These are phyloP conservation scores for Nibea albiflora DNA, from an alignment of 2,113 vertebrate genomes.

Conservation along the genomic window DNA sequence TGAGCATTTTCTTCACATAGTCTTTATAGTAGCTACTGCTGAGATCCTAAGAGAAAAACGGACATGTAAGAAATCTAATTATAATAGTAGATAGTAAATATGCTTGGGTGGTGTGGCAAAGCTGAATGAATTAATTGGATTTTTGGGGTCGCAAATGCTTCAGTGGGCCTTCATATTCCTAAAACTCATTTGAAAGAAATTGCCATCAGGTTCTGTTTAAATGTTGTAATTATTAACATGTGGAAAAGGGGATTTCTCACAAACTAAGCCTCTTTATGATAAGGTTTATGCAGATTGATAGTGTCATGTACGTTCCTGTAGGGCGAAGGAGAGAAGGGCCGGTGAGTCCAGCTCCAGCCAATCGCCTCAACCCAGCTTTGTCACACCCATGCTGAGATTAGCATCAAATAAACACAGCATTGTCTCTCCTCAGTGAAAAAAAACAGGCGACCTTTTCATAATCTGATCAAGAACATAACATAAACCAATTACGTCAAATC, in stretches of 20 bases:
- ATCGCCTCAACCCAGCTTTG: constrained; percentile 52
- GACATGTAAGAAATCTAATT: neutral
- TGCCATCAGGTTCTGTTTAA: neutral
- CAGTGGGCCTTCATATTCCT: neutral
- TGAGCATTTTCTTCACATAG: constrained; percentile 90
- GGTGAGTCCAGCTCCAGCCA: neutral
- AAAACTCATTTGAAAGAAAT: neutral
- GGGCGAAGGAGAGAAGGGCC: neutral
- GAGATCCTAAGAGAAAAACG: constrained; percentile 77
- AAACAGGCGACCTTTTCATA: constrained; percentile 80
- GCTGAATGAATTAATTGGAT: neutral
- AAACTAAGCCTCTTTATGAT: constrained; percentile 9
- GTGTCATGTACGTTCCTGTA: constrained; percentile 18
- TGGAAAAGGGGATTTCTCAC: neutral
- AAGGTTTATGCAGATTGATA: constrained; percentile 2
- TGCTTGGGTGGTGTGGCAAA: neutral
- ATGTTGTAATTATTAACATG: constrained; percentile 1
- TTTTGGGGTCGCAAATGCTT: neutral
- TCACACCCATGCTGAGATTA: constrained; percentile 74
- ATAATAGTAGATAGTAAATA: neutral
- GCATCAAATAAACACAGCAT: constrained; percentile 78
- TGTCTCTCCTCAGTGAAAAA: constrained; percentile 71
- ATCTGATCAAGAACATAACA: constrained; percentile 78
- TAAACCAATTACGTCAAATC: constrained; percentile 84
- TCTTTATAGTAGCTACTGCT: constrained; percentile 84